Evolutionary conservation across 2,888 invertebrate species (phyloP).

Genomic region (Chesias legatella): DNA sequence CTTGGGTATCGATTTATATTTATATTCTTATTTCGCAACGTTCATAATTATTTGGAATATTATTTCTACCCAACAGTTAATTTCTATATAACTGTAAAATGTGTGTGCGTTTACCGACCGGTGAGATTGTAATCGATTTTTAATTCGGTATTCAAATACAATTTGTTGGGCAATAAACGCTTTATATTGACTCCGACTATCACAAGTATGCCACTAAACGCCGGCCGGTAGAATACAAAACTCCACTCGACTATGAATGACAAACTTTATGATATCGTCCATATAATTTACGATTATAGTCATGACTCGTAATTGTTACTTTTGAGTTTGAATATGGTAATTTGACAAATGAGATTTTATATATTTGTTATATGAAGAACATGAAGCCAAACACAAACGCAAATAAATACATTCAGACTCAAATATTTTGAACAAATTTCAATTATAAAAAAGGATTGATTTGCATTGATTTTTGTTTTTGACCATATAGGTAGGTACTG

Average conservation of each 20-base stretch:
- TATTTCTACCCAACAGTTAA: no score
- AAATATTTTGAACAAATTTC: no score
- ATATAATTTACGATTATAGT: constrained; percentile 26
- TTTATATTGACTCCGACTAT: constrained; percentile 15
- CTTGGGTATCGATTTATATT: no score
- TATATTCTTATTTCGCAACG: no score
- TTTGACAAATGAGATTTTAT: constrained; percentile 1
- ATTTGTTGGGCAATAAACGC: constrained; percentile 18
- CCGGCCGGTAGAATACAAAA: constrained; percentile 11
- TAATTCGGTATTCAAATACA: constrained; percentile 28
- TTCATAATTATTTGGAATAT: no score
- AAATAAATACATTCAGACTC: no score
- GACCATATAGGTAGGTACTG: no score
- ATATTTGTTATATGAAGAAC: not conserved
- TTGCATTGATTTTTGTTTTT: no score
- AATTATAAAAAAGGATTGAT: no score
- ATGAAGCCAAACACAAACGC: not conserved
- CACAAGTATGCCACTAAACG: constrained; percentile 22
- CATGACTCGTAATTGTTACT: constrained; percentile 15
- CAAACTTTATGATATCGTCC: constrained; percentile 27
- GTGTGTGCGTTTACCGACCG: constrained; percentile 7
- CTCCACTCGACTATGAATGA: constrained; percentile 28
- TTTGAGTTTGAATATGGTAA: constrained; percentile 9
- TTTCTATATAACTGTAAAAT: not conserved
- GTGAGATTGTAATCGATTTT: constrained; percentile 25